Percentiles rank a stretch among this genome's conserved stretches.
These are phyloP conservation scores for Phocoena phocoena DNA, from an alignment of 2,113 vertebrate species.

Conservation along the genomic window DNA sequence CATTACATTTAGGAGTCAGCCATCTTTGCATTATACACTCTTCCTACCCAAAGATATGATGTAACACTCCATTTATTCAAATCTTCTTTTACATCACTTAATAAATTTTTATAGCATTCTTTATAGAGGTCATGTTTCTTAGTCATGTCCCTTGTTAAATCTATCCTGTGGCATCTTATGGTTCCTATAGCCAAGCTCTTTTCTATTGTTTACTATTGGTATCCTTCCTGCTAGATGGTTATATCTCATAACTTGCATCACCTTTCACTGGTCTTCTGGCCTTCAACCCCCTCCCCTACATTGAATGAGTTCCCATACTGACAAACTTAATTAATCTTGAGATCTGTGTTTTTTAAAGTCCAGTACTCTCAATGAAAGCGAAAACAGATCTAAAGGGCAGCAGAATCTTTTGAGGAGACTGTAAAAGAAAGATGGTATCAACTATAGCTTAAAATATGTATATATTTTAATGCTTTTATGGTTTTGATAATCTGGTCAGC, in stretches of 20 bases:
- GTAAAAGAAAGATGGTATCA: not conserved
- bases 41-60: not conserved
- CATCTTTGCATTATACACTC: not conserved
- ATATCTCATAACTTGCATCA: not conserved
- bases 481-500: not conserved
- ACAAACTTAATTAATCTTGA: not conserved
- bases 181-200: not conserved
- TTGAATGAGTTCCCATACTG: not conserved
- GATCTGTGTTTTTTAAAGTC: not conserved
- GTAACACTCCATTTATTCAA: not conserved
- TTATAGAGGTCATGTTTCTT: not conserved
- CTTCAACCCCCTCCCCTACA: fast-evolving
- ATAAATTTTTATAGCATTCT: not conserved
- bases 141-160: not conserved
- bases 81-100: not conserved
- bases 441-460: not conserved
- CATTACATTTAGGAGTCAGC: not conserved
- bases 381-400: not conserved
- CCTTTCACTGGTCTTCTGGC: not conserved
- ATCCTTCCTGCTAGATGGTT: not conserved
- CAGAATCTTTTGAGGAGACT: not conserved
- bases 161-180: not conserved
- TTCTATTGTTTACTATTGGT: not conserved
- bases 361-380: not conserved
- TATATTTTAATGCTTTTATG: not conserved